Base-by-base conservation (phyloP, 2,113 vertebrate genomes). In the Limanda limanda region DNA sequence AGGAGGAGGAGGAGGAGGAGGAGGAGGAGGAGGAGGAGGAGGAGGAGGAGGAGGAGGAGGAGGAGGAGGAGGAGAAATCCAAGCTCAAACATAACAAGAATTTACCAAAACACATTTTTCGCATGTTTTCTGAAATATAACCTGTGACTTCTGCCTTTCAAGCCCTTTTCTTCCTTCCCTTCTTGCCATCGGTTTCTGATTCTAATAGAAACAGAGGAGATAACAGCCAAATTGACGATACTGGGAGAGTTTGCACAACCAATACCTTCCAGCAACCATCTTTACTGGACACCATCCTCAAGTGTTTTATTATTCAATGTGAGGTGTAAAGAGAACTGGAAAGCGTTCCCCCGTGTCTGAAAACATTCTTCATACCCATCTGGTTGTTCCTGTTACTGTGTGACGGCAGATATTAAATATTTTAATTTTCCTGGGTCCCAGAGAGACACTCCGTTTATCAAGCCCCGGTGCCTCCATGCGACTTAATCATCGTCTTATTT, bases 401-500 rank as follows among this genome's bases (percentile, higher is more conserved):
- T 60, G 67, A 79, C n/a, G 31, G 69, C 42, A 56, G 66, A 76
- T 24, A 71, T 78, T 63, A 85, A 68, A 80, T 40, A 58, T 57
- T 74, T 57, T 52, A 59, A 75, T 79, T 75, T 72, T 20, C 31
- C 42, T 9, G 3, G 23, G 51, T 84, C 64, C 71, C 55, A 72
- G 40, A 52, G 74, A 82, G 81, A 67, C 48, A 9, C 56, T 8
- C 24, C 35, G 67, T 71, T 72, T 72, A 48, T 72, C 2, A 57
- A 78, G 80, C 21, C 11, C 64, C 11, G 64, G 51, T n/a, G 68
- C 51, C 76, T 62, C 37, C 0, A 14, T 59, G 65, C 1, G 60
- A 80, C 73, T 80, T 58, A 61, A 82, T 86, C 65, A 64, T 57
- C 56, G 27, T 48, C 79, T 76, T 65, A 76, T 83, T 74, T 71